Conservation (phyloP, 2,888 invertebrate genomes). For the Notodonta ziczac region DNA sequence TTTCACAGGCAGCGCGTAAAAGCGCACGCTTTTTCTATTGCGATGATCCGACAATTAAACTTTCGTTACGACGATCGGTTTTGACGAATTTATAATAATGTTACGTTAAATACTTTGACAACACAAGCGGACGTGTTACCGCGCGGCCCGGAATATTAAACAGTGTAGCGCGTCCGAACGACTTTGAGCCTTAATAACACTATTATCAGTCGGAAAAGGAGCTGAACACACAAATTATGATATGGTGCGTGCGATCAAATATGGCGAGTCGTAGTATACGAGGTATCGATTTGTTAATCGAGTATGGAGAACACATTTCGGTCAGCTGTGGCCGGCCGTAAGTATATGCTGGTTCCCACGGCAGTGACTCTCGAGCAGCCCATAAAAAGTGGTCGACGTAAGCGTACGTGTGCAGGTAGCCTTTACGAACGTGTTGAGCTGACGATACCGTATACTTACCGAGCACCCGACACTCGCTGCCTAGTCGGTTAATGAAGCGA, state of each 20-base stretch:
- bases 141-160: slow-evolving; percentile 63
- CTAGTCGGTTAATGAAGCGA: slow-evolving; percentile 55
- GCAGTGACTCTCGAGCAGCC: slow-evolving; percentile 76
- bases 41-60: slow-evolving; percentile 56
- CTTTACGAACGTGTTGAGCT: slow-evolving; percentile 70
- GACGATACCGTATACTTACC: slow-evolving; percentile 64
- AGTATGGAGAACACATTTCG: slow-evolving; percentile 83
- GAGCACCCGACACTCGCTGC: slow-evolving; percentile 42
- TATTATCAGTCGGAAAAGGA: slow-evolving; percentile 57
- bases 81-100: slow-evolving; percentile 73
- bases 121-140: slow-evolving; percentile 71
- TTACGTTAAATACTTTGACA: slow-evolving; percentile 59
- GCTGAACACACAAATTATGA: slow-evolving; percentile 60
- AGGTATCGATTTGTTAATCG: slow-evolving; percentile 82
- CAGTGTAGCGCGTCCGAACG: slow-evolving; percentile 48
- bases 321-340: slow-evolving; percentile 80
- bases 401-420: slow-evolving; percentile 80
- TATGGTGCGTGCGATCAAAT: slow-evolving; percentile 63
- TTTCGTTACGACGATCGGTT: slow-evolving; percentile 62
- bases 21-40: slow-evolving; percentile 48
- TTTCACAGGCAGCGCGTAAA: slow-evolving; percentile 65
- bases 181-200: slow-evolving; percentile 53
- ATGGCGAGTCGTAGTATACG: slow-evolving; percentile 66
- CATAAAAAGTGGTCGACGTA: slow-evolving; percentile 81
- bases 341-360: slow-evolving; percentile 84